Conservation (phyloP, 2,888 invertebrate species). For the Plagiodera versicolora region DNA sequence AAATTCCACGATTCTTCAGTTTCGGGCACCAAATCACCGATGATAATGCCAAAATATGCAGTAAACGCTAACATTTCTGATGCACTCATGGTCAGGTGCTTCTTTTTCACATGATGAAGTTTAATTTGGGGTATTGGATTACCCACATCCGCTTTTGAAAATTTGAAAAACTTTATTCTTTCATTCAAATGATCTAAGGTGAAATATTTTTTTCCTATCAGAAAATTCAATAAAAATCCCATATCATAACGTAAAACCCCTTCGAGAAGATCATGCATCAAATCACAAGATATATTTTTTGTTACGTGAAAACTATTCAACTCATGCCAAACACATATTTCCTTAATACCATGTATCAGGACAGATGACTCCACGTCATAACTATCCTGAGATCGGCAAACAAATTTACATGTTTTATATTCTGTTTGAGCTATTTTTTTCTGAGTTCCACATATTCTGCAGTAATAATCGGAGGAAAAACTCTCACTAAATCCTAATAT, state of each 20-base stretch:
- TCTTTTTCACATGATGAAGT: constrained; percentile 17
- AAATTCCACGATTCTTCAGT: constrained; percentile 17
- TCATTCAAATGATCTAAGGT: constrained; percentile 14
- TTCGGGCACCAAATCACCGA: constrained; percentile 21
- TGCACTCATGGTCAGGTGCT: constrained; percentile 15
- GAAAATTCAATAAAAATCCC: constrained; percentile 13
- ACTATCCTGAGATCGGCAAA: not conserved
- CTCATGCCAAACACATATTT: constrained; percentile 15
- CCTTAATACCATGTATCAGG: constrained; percentile 15
- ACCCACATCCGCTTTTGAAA: constrained; percentile 10
- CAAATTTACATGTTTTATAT: not conserved
- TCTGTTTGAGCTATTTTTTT: not conserved
- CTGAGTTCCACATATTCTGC: not conserved
- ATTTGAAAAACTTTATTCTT: constrained; percentile 20
- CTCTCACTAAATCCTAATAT: constrained; percentile 7
- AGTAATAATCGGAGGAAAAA: constrained; percentile 11
- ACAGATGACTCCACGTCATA: not conserved
- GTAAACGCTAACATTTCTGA: constrained; percentile 22
- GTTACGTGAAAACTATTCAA: constrained; percentile 12
- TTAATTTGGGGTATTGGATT: constrained; percentile 14
- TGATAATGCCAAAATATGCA: constrained; percentile 17
- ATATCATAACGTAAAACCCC: constrained; percentile 22
- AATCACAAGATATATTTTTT: constrained; percentile 18
- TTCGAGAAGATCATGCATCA: constrained; percentile 22
- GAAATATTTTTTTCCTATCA: constrained; percentile 14